Conservation (phyloP, 2,888 invertebrate genomes). For the Andricus curvator region DNA sequence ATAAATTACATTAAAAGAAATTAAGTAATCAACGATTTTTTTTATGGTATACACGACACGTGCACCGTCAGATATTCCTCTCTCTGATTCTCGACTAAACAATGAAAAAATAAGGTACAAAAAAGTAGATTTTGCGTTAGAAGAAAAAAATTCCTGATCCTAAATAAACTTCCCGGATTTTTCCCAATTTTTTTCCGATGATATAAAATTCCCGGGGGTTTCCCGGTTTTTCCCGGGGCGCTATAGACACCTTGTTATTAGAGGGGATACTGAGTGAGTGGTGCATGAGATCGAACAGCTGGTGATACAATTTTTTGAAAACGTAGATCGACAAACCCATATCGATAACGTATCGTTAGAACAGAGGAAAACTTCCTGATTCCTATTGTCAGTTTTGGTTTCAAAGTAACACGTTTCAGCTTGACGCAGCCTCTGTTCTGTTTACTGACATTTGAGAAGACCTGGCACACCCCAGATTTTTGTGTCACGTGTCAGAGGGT, state of each 20-base stretch:
- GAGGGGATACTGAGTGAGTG: constrained; percentile 53
- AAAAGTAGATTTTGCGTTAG: too few species aligned
- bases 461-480: constrained; percentile 18
- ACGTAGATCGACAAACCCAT: constrained; percentile 7
- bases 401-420: constrained; percentile 30
- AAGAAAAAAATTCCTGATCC: too few species aligned
- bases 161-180: too few species aligned
- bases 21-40: too few species aligned
- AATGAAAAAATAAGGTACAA: too few species aligned
- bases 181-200: too few species aligned
- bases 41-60: too few species aligned
- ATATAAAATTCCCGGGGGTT: too few species aligned
- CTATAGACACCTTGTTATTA: constrained; percentile 40
- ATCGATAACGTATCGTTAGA: constrained; percentile 24
- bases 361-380: constrained; percentile 12
- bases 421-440: constrained; percentile 21
- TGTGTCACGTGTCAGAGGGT: constrained; percentile 10
- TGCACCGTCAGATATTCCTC: too few species aligned
- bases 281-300: constrained; percentile 63
- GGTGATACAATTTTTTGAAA: constrained; percentile 51
- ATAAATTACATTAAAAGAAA: too few species aligned
- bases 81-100: too few species aligned
- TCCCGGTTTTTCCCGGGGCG: too few species aligned
- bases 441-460: constrained; percentile 31
- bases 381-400: constrained; percentile 32